A percentile compares a stretch with the other conserved stretches of the same genome.
These are phyloP conservation scores for Lithobates sylvaticus DNA, from an alignment of 2,797 vertebrate species.

Conservation along the genomic window DNA sequence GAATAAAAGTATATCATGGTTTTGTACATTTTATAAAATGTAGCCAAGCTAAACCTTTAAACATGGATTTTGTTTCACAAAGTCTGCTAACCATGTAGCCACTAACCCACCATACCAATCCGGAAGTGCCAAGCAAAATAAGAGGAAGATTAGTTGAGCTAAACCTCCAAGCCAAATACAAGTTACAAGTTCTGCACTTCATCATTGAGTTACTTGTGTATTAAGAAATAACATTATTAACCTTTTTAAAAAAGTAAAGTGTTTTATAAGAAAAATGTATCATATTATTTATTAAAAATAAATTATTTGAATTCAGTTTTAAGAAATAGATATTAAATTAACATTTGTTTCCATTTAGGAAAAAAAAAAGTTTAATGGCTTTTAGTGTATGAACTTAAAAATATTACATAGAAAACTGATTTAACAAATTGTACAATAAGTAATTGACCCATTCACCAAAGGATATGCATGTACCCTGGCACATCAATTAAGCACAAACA, in stretches of 20 bases:
- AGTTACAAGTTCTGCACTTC: slow-evolving; percentile 66
- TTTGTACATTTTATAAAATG: slow-evolving; percentile 70
- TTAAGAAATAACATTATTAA: slow-evolving; percentile 64
- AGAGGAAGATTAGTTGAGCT: slow-evolving; percentile 69
- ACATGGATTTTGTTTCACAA: slow-evolving; percentile 72
- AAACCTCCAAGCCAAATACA: slow-evolving; percentile 72
- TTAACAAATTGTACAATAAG: too few relatives aligned
- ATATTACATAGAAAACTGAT: too few relatives aligned
- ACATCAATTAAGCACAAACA: too few relatives aligned
- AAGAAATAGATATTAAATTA: too few relatives aligned
- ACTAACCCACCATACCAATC: slow-evolving; percentile 66
- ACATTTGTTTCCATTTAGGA: too few relatives aligned
- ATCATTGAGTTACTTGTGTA: slow-evolving; percentile 68
- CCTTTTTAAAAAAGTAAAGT: slow-evolving; percentile 34
- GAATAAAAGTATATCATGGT: slow-evolving; percentile 65
- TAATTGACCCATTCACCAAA: too few relatives aligned
- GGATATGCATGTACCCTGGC: too few relatives aligned
- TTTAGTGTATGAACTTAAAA: too few relatives aligned
- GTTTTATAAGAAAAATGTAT: not conserved
- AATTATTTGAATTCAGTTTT: not conserved
- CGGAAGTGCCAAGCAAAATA: slow-evolving; percentile 73
- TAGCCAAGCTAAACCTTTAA: slow-evolving; percentile 74
- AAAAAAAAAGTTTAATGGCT: too few relatives aligned
- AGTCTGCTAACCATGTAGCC: slow-evolving; percentile 72
- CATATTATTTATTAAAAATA: not conserved